Evolutionary conservation across 2,888 invertebrate genomes (phyloP), one percentile per base, ranked within the genome.

Genomic region (Corbicula japonica): DNA sequence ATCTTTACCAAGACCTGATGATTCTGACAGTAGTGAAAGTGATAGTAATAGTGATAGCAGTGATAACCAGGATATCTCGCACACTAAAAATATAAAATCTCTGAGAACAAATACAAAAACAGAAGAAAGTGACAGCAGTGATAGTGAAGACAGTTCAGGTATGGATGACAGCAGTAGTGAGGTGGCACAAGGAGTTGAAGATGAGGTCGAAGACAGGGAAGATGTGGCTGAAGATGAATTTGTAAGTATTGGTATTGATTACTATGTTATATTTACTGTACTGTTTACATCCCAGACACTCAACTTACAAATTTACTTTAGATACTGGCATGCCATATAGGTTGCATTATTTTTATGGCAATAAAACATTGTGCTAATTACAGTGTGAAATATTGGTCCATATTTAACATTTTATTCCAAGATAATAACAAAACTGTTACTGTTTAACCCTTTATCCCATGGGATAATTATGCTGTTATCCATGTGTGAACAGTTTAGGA

Each of bases 221-320:
- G 44, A 52, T 38, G 28, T 15, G 35, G 35, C 28, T 32, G 62
- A 62, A 21, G 73, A 74, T 70, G 74, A 79, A 50, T 73, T 73
- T 69, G 78, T 78, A 70, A 73, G 73, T 63, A 52, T 38, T 23
- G 21, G 4, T 10, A 38, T 12, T n/a, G 50, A 15, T 15, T 15
- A 41, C 41, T 41, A 41, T 41, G 41, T n/a, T n/a, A n/a, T n/a
- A n/a, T n/a, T n/a, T n/a, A n/a, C n/a, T n/a, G n/a, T n/a, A n/a
- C n/a, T n/a, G n/a, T n/a, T n/a, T n/a, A n/a, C n/a, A n/a, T n/a
- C n/a, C n/a, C n/a, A n/a, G n/a, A n/a, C n/a, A n/a, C n/a, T n/a
- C n/a, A n/a, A n/a, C n/a, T 41, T 41, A 12, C 41, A 12, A 41
- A 41, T 50, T 50, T 50, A 18, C 12, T 21, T 50, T 12, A 18